Percentiles rank a stretch among this genome's conserved stretches.
Conservation (phyloP, 2,888 invertebrate species). For the Sturmia bella region DNA sequence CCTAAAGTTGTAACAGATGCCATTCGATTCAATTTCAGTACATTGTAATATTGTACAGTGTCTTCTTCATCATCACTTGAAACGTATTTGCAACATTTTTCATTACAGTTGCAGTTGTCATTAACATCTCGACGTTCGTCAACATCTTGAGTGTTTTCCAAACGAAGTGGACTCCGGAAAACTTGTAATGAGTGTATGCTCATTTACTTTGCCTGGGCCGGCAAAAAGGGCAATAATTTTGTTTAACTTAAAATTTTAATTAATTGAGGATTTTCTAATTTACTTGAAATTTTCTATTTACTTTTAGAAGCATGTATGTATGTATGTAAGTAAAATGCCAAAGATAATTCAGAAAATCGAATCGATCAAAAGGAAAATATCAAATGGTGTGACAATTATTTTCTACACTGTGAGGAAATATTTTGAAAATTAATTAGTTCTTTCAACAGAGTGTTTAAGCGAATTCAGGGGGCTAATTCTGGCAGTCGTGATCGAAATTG, state of each 20-base stretch:
- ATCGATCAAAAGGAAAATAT: too few species aligned
- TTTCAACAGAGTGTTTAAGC: too few species aligned
- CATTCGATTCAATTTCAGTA: constrained; percentile 19
- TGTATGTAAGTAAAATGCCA: too few species aligned
- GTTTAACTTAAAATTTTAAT: constrained; percentile 26
- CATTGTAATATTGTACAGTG: constrained; percentile 31
- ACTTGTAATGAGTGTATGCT: constrained; percentile 30
- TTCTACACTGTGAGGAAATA: too few species aligned
- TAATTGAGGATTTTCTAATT: background rate
- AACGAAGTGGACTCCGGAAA: constrained; percentile 10
- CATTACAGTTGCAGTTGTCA: constrained; percentile 49
- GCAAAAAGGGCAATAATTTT: background rate
- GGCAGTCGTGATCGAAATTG: too few species aligned
- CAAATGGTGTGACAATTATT: too few species aligned
- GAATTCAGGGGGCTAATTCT: too few species aligned
- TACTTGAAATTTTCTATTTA: too few species aligned
- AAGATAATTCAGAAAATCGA: too few species aligned
- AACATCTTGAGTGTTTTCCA: background rate
- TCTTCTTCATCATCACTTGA: constrained; percentile 46
- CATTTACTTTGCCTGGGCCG: constrained; percentile 37
- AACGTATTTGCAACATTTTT: constrained; percentile 17
- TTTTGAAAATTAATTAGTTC: too few species aligned
- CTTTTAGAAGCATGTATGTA: too few species aligned
- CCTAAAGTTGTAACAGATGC: constrained; percentile 42
- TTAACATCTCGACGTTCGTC: background rate